These are phyloP conservation scores for Prietella phreatophila DNA, from an alignment of 2,113 vertebrate species.

Conservation along the genomic window DNA sequence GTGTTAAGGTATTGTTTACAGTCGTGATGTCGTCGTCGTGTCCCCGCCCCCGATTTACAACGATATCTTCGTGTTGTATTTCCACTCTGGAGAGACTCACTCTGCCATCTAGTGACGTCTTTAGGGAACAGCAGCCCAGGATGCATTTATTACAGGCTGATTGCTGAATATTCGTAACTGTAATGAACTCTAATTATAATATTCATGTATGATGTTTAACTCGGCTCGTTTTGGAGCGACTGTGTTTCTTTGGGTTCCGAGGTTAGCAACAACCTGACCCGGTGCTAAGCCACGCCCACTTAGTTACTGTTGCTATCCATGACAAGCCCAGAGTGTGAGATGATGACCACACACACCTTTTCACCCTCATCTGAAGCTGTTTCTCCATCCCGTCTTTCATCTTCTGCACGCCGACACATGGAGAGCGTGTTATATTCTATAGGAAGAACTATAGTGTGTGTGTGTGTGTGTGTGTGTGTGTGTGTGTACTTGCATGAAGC, in stretches of 20 bases:
- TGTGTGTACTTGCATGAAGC: neutral
- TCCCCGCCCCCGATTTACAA: neutral
- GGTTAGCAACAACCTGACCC: neutral
- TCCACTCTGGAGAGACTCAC: neutral
- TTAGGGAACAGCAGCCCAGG: conserved; percentile 11
- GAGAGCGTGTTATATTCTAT: neutral
- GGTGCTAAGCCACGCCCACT: neutral
- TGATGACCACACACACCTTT: neutral
- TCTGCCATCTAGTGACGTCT: conserved; percentile 61
- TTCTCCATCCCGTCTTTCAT: neutral
- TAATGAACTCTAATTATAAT: neutral
- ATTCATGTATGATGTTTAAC: neutral
- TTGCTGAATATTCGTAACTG: neutral
- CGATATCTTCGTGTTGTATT: neutral
- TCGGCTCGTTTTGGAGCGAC: neutral
- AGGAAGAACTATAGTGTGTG: neutral
- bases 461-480: neutral
- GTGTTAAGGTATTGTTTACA: neutral
- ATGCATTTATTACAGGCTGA: neutral
- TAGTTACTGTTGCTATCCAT: neutral
- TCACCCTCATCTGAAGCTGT: neutral
- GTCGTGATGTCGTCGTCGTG: neutral
- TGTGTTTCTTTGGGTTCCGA: neutral
- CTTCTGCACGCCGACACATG: neutral
- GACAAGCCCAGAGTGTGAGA: neutral